Base-by-base conservation (phyloP, 2,888 invertebrate species). In the Panzeria rudis region DNA sequence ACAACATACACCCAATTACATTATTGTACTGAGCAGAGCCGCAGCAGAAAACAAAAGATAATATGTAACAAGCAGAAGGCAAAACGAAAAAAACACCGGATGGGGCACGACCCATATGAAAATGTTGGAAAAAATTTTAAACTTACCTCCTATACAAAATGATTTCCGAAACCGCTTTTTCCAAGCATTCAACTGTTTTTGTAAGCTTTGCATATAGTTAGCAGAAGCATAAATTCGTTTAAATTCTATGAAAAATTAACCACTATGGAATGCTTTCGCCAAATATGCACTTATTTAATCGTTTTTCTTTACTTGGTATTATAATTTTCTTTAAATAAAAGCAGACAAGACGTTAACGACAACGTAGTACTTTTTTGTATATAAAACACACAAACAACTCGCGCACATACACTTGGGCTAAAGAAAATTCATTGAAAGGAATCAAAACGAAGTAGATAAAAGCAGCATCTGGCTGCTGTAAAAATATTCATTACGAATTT, bases 21-120 rank as follows among this genome's bases (percentile, higher is more conserved):
- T 23, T 52, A 66, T 29, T 66, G 29, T 17, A 41, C 29, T 13
- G 3, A 0, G 35, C 62, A 64, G 54, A 54, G 71, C 72, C 64
- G 64, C 35, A 62, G 61, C 75, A 78, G 77, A 13, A 38, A 83
- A 64, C 52, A 54, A 69, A 73, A 54, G 61, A 73, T 79, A 75
- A 72, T 47, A 72, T 78, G 56, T 77, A 83, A 83, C 44, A 83
- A 44, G 52, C 73, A 78, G 32, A 29, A 75, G 52, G 61, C 50
- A 56, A n/a, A 32, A 69, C 8, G 25, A 75, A 61, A 50, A 73
- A 73, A 73, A 73, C 68, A 83, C 83, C 73, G 83, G 83, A 83
- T 83, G 73, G 68, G 83, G 78, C 83, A 83, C 83, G 83, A 83
- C 83, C 83, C 83, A 73, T 83, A 73, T 68, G 59, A 78, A 83